Evolutionary conservation across 2,797 vertebrate genomes (phyloP).

Genomic region (Gastrophryne carolinensis): DNA sequence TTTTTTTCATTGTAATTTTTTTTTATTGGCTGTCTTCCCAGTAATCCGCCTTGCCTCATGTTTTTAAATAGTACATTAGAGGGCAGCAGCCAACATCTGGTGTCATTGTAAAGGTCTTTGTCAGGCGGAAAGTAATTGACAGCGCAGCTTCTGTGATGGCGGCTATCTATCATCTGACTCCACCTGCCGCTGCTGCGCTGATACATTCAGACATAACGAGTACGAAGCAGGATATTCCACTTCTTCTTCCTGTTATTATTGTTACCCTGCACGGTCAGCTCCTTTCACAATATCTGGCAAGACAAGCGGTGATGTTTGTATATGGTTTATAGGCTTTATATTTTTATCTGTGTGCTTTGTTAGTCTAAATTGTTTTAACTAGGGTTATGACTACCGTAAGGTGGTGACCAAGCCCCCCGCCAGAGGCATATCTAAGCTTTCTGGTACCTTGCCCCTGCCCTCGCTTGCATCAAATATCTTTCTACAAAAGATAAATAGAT

Average conservation of each 20-base stretch:
- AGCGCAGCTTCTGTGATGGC: neutral
- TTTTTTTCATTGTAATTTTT: slow-evolving; percentile 7
- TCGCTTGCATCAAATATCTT: too few relatives aligned
- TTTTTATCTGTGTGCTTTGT: neutral
- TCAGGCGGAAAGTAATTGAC: neutral
- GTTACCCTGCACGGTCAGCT: neutral
- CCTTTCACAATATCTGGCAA: neutral
- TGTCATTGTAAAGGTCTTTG: neutral
- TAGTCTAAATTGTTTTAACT: neutral
- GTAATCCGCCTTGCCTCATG: neutral
- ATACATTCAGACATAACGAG: neutral
- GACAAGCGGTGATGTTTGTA: neutral
- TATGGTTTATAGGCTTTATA: neutral
- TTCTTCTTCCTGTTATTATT: neutral
- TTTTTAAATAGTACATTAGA: slow-evolving; percentile 20
- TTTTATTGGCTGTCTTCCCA: slow-evolving; percentile 10
- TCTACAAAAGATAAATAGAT: too few relatives aligned
- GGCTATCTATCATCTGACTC: neutral
- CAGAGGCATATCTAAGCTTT: too few relatives aligned
- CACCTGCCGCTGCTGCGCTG: neutral
- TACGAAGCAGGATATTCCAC: neutral
- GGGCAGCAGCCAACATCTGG: slow-evolving; percentile 13
- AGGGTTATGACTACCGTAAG: too few relatives aligned
- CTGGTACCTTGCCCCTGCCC: too few relatives aligned
- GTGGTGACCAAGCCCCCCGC: too few relatives aligned